These are phyloP conservation scores for Octonoba sinensis DNA, from an alignment of 2,888 invertebrate species.

Conservation along the genomic window DNA sequence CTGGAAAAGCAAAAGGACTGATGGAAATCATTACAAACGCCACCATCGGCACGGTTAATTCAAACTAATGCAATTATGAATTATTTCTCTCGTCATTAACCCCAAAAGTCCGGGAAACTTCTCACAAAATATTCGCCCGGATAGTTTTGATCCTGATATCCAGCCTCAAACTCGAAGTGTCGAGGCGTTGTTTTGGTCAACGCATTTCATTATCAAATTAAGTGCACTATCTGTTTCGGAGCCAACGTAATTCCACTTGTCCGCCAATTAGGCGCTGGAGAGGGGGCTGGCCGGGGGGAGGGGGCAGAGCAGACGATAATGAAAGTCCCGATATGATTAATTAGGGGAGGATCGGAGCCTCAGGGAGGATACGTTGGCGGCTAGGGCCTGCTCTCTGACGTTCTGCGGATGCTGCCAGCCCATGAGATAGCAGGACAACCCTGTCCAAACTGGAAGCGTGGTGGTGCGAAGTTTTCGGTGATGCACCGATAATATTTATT, in stretches of 20 bases:
- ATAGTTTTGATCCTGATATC: too few relatives aligned
- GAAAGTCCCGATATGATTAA: slow-evolving; percentile 60
- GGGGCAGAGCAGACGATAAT: slow-evolving; percentile 28
- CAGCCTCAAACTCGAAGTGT: slow-evolving; percentile 9
- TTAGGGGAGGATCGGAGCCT: slow-evolving; percentile 21
- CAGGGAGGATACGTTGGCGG: background rate
- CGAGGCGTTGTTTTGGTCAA: slow-evolving; percentile 52
- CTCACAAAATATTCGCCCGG: too few relatives aligned
- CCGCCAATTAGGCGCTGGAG: slow-evolving; percentile 49
- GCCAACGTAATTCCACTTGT: slow-evolving; percentile 29
- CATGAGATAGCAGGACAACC: slow-evolving; percentile 17
- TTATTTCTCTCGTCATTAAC: too few relatives aligned
- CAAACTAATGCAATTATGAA: too few relatives aligned
- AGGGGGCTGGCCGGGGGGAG: background rate
- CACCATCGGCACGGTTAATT: too few relatives aligned
- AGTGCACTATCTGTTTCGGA: slow-evolving; percentile 33
- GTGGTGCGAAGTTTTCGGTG: background rate
- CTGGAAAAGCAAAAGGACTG: too few relatives aligned
- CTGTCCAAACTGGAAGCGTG: too few relatives aligned
- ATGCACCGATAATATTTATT: background rate
- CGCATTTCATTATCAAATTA: slow-evolving; percentile 53
- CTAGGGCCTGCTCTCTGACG: slow-evolving; percentile 29
- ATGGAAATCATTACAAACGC: too few relatives aligned
- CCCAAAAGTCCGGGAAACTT: too few relatives aligned
- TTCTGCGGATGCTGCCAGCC: slow-evolving; percentile 5